A percentile compares a stretch with the other conserved stretches of the same genome.
Evolutionary conservation across 2,888 invertebrate genomes (phyloP).

Genomic region (Terebella lapidaria): DNA sequence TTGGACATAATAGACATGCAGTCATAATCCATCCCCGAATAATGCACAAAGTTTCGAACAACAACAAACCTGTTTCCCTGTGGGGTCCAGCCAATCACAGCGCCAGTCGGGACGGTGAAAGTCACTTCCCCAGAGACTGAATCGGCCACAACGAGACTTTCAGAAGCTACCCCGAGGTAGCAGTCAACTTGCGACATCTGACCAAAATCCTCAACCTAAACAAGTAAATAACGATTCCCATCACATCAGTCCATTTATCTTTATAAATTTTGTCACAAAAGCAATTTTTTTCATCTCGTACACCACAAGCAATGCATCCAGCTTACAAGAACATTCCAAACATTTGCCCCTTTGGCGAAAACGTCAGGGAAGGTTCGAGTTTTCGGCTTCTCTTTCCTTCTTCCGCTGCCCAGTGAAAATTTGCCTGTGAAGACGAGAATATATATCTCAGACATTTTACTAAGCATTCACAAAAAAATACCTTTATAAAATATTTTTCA

Average conservation of each 20-base stretch:
- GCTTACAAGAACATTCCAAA: conserved; percentile 48
- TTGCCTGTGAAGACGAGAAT: conserved; percentile 61
- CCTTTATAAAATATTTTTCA: background rate
- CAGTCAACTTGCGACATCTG: conserved; percentile 62
- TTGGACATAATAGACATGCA: too few relatives aligned
- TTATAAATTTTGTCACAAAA: too few relatives aligned
- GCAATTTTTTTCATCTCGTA: too few relatives aligned
- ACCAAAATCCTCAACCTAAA: conserved; percentile 49
- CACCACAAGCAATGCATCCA: too few relatives aligned
- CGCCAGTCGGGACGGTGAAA: conserved; percentile 77
- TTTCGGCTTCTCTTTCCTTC: conserved; percentile 73
- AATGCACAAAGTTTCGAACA: too few relatives aligned
- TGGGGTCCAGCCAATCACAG: conserved; percentile 71
- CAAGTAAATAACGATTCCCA: too few relatives aligned
- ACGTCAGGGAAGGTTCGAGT: conserved; percentile 71
- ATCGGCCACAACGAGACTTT: conserved; percentile 82
- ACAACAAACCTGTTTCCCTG: conserved; percentile 60
- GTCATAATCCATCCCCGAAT: too few relatives aligned
- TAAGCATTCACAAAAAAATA: background rate
- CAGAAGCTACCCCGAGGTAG: conserved; percentile 79
- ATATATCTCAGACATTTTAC: background rate
- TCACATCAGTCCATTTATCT: too few relatives aligned
- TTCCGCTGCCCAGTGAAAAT: conserved; percentile 66
- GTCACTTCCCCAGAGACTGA: conserved; percentile 75
- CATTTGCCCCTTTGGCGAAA: conserved; percentile 54